A percentile compares a stretch with the other conserved stretches of the same genome.
phyloP scores from a whole-genome alignment of 2,797 vertebrate genomes.

The Chelon labrosus region DNA sequence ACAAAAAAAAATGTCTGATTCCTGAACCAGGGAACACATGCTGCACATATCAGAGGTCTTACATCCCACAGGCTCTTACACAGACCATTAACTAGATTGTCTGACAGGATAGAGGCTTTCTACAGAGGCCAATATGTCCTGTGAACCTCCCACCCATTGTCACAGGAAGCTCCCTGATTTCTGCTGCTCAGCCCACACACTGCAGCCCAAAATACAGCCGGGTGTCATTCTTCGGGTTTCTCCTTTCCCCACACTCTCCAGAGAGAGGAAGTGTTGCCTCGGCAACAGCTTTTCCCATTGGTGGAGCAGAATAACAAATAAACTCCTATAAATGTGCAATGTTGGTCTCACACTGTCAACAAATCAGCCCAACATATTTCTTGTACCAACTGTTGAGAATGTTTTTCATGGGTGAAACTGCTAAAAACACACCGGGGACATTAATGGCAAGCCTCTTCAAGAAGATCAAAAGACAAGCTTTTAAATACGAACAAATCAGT shows the following conservation, averaged over 20 bases:
- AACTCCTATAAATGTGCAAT: slow-evolving; percentile 49
- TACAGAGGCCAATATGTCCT: slow-evolving; percentile 52
- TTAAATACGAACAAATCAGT: slow-evolving; percentile 31
- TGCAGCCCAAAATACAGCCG: slow-evolving; percentile 67
- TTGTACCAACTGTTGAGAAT: slow-evolving; percentile 49
- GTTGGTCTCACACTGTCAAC: slow-evolving; percentile 62
- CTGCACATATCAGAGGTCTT: slow-evolving; percentile 10
- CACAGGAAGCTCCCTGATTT: slow-evolving; percentile 69
- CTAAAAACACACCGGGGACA: slow-evolving; percentile 50
- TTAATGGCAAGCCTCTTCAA: slow-evolving; percentile 34
- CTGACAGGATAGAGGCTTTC: slow-evolving; percentile 52
- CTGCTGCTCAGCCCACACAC: slow-evolving; percentile 71
- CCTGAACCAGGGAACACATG: slow-evolving; percentile 3
- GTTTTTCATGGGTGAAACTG: slow-evolving; percentile 49
- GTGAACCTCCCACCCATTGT: slow-evolving; percentile 69
- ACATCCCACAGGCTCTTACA: slow-evolving; percentile 14
- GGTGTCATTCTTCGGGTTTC: slow-evolving; percentile 66
- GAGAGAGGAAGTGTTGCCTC: slow-evolving; percentile 72
- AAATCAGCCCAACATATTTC: slow-evolving; percentile 66
- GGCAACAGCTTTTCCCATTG: slow-evolving; percentile 68
- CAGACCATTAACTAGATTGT: slow-evolving; percentile 28
- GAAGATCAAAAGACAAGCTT: slow-evolving; percentile 29
- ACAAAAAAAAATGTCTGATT: slow-evolving; percentile 2
- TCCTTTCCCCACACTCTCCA: slow-evolving; percentile 57
- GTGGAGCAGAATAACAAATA: slow-evolving; percentile 56